A percentile compares a stretch with the other conserved stretches of the same genome.
Evolutionary conservation across 1,140 invertebrate species (phyloP).

Genomic region (Hylaeus anthracinus): DNA sequence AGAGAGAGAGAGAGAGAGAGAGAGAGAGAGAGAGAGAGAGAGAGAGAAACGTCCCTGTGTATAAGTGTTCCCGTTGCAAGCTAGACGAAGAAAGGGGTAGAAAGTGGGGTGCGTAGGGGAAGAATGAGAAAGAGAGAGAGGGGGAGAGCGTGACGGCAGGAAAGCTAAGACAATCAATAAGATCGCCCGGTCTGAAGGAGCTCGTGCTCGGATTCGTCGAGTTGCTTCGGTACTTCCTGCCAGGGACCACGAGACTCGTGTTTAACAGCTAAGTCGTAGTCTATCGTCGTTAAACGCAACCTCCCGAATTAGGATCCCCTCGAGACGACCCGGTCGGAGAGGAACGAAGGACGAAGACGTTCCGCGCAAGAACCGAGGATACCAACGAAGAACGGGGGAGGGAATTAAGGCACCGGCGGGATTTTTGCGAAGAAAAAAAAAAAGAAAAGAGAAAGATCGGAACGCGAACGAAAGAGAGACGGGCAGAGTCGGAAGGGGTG

Average conservation of each 20-base stretch:
- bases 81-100: constrained; percentile 5
- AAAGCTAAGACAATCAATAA: constrained; percentile 75
- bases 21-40: constrained; percentile 15
- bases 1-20: no score
- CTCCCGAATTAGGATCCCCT: constrained; percentile 33
- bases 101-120: background rate
- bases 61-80: constrained; percentile 20
- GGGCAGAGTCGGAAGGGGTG: background rate
- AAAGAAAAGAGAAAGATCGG: background rate
- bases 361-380: background rate
- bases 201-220: constrained; percentile 63
- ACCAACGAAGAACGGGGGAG: background rate
- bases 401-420: constrained; percentile 18
- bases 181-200: constrained; percentile 66
- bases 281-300: constrained; percentile 43
- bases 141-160: constrained; percentile 47
- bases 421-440: constrained; percentile 26
- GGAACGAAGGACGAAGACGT: constrained; percentile 10
- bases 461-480: background rate
- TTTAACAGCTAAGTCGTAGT: constrained; percentile 47
- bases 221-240: constrained; percentile 50
- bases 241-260: constrained; percentile 21
- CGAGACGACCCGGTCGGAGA: background rate
- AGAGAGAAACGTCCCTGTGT: constrained; percentile 24
- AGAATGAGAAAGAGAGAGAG: constrained; percentile 9